A percentile compares a stretch with the other conserved stretches of the same genome.
Evolutionary conservation across 2,888 invertebrate genomes (phyloP).

Genomic region (Keiferia lycopersicella): DNA sequence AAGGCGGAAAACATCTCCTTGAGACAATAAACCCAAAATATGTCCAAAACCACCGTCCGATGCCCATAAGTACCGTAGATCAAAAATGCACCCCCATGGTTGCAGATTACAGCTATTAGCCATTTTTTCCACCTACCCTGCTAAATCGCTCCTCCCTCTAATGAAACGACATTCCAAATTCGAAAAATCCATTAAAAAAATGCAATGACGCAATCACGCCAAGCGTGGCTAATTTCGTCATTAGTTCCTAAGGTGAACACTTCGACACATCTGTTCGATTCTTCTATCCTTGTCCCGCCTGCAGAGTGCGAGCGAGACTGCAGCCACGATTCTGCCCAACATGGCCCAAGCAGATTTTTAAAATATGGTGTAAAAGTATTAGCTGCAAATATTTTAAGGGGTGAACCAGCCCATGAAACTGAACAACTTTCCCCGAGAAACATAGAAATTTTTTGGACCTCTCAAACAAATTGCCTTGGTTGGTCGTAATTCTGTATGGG

Average conservation of each 20-base stretch:
- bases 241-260: conserved; percentile 47
- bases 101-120: conserved; percentile 11
- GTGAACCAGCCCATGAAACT: no score
- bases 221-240: conserved; percentile 20
- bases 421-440: no score
- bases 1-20: no score
- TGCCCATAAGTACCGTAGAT: neutral
- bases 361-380: no score
- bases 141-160: conserved; percentile 10
- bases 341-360: no score
- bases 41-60: neutral
- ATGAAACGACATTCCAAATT: conserved; percentile 21
- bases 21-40: neutral
- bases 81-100: neutral
- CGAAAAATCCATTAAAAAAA: conserved; percentile 18
- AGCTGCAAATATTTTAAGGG: no score
- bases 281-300: conserved; percentile 47
- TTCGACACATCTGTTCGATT: conserved; percentile 57
- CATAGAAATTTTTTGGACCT: no score
- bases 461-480: no score
- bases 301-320: conserved; percentile 69
- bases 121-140: conserved; percentile 16
- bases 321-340: conserved; percentile 22
- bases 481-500: no score
- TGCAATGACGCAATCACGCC: conserved; percentile 18